A percentile compares a stretch with the other conserved stretches of the same genome.
phyloP scores from a whole-genome alignment of 2,113 vertebrate species.

The Aptenodytes patagonicus region DNA sequence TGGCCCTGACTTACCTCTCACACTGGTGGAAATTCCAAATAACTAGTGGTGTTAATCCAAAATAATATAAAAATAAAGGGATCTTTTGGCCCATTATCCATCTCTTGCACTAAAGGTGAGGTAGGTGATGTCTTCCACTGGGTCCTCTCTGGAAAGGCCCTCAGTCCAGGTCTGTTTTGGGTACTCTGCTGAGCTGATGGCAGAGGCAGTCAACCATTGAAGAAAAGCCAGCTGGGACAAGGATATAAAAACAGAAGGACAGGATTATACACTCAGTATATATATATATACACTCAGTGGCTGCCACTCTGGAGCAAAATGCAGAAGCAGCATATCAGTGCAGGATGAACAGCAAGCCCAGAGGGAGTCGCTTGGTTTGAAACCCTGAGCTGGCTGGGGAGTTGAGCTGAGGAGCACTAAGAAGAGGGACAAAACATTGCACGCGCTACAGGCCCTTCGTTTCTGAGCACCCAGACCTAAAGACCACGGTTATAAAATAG shows the following conservation, averaged over 20 bases:
- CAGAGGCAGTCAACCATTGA: background rate
- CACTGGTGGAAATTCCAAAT: background rate
- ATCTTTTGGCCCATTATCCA: background rate
- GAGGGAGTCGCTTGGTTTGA: background rate
- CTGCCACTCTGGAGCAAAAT: background rate
- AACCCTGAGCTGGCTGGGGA: background rate
- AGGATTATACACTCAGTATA: background rate
- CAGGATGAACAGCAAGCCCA: background rate
- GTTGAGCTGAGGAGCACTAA: background rate
- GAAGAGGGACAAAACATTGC: background rate
- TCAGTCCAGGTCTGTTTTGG: background rate
- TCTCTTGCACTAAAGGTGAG: background rate
- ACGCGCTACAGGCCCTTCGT: fast-evolving
- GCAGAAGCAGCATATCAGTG: background rate
- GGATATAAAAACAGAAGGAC: background rate
- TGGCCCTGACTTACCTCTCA: background rate
- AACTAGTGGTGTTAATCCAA: background rate
- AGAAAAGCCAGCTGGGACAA: background rate
- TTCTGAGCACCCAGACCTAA: background rate
- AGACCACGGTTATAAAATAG: background rate
- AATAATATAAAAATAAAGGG: background rate
- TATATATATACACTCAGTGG: too few species aligned
- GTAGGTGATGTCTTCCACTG: background rate
- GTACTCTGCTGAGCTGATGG: background rate
- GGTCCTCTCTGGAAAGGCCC: background rate